These are phyloP conservation scores for Hirundichthys speculiger DNA, from an alignment of 2,113 vertebrate genomes.

Conservation along the genomic window DNA sequence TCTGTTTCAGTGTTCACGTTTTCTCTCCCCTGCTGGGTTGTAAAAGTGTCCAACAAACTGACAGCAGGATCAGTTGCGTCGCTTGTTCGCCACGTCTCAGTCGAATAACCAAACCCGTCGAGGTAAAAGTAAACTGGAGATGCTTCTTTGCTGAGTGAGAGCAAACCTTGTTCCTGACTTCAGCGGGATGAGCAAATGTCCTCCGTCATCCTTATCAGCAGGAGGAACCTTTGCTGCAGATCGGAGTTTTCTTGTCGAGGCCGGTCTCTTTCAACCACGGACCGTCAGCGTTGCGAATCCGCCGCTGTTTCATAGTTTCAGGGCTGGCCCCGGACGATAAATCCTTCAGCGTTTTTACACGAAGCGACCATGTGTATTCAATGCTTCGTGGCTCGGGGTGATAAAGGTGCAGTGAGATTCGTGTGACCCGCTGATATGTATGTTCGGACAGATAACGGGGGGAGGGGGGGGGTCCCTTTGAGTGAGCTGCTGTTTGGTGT, in stretches of 20 bases:
- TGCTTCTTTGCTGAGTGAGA: not conserved
- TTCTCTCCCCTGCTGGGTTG: too few relatives aligned
- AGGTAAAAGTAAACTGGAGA: not conserved
- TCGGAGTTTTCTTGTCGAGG: conserved; percentile 9
- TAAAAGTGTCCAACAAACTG: too few relatives aligned
- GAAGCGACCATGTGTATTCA: not conserved
- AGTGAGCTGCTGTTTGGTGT: conserved; percentile 50
- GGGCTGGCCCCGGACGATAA: too few relatives aligned
- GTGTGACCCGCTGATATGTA: conserved; percentile 7
- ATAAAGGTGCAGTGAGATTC: conserved; percentile 24
- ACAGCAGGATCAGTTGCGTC: too few relatives aligned
- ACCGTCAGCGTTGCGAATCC: too few relatives aligned
- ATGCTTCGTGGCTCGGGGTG: conserved; percentile 6
- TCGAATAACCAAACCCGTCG: not conserved
- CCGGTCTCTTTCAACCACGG: conserved; percentile 22
- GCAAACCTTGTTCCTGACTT: not conserved
- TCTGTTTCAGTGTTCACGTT: too few relatives aligned
- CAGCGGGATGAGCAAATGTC: conserved; percentile 18
- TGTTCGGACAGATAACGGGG: conserved; percentile 38
- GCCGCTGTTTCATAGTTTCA: too few relatives aligned
- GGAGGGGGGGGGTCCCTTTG: conserved; percentile 40
- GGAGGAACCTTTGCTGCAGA: conserved; percentile 38
- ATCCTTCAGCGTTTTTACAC: not conserved
- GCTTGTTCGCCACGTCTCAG: not conserved
- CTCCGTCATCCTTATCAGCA: conserved; percentile 31